Evolutionary conservation across 1,140 invertebrate species (phyloP), one percentile per base, ranked within the genome.

Genomic region (Macrobrachium rosenbergii): DNA sequence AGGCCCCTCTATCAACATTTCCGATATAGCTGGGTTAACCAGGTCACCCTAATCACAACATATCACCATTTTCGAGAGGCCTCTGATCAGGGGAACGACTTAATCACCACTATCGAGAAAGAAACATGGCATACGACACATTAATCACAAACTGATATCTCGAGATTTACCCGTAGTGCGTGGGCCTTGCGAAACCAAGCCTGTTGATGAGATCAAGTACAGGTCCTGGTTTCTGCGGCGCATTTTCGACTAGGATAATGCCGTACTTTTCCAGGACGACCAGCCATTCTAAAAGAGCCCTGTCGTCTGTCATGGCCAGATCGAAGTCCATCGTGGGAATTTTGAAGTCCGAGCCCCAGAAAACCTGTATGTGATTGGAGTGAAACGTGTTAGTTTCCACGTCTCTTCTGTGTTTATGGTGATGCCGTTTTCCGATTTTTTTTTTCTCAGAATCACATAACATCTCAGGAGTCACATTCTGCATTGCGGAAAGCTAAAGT

Each of bases 231-330:
- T 60, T 69, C 0, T 17, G n/a, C 3, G 88, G 82, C 11, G 88
- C 73, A 19, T 62, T 60, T 37, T 83, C 63, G 5, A 88, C 62
- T 58, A 83, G 58, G 23, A 83, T 77, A n/a, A 88, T 78, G 16
- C 88, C 88, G 21, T 72, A 88, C 72, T 58, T n/a, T 82, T 88
- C 88, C 75, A 88, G 81, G n/a, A 67, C 5, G 23, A 72, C 17
- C 28, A 84, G 73, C 88, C 82, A 84, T n/a, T 84, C 82, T 45
- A 88, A 81, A 28, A 88, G 21, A 16, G 64, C 81, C 21, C 28
- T n/a, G 82, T 88, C 88, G 14, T 88, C 82, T 43, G 78, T 37
- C 75, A 88, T 79, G 80, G 63, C 82, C 0, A 28, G 11, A 10
- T 43, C n/a, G 76, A 17, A 88, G n/a, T 64, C 62, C 28, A 83